Evolutionary conservation across 2,113 vertebrate species (phyloP).

Genomic region (Rhea americana): DNA sequence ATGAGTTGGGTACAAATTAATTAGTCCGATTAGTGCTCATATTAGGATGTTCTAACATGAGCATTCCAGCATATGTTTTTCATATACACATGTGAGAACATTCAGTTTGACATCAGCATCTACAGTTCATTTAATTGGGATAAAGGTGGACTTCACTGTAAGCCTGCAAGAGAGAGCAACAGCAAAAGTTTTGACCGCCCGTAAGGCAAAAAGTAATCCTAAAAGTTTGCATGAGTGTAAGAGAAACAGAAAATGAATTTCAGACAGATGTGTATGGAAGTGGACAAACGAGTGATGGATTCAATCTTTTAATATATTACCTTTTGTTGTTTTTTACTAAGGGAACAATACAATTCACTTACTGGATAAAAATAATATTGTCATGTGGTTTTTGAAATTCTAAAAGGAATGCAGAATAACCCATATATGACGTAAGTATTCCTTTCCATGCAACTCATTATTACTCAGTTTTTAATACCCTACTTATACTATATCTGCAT

Average conservation of each 20-base stretch:
- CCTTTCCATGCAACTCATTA: not conserved
- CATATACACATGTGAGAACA: not conserved
- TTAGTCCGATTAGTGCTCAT: not conserved
- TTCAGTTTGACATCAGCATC: not conserved
- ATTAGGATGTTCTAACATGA: not conserved
- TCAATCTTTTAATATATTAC: not conserved
- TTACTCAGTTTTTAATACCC: not conserved
- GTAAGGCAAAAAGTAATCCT: not conserved
- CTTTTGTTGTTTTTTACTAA: not conserved
- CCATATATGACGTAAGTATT: not conserved
- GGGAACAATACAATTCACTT: not conserved
- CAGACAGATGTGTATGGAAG: not conserved
- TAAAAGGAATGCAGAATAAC: not conserved
- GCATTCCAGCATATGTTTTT: not conserved
- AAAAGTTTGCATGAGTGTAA: not conserved
- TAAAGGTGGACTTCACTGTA: not conserved
- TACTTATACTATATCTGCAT: not conserved
- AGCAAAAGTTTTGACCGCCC: not conserved
- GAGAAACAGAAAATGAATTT: not conserved
- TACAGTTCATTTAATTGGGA: not conserved
- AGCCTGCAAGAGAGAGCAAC: not conserved
- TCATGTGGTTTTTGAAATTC: not conserved
- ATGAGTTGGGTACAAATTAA: not conserved
- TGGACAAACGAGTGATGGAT: not conserved
- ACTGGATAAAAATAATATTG: not conserved